Conservation (phyloP, 2,888 invertebrate genomes). For the Cheilosia soror region DNA sequence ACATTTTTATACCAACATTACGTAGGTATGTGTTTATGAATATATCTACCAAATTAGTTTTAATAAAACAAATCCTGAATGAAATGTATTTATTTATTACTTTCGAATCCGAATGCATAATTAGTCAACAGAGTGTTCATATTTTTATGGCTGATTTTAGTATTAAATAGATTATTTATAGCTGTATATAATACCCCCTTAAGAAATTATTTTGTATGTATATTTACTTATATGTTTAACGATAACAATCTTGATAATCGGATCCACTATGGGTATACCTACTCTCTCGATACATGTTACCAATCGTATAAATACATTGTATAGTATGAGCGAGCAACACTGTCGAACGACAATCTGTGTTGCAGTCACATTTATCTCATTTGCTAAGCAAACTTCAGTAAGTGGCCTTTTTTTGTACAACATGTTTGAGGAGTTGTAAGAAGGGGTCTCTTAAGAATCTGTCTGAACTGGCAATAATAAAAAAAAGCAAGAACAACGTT, state of each 20-base stretch:
- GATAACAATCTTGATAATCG: conserved; percentile 22
- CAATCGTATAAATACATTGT: too few species aligned
- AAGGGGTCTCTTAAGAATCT: background rate
- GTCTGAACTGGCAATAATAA: conserved; percentile 4
- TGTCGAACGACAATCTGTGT: background rate
- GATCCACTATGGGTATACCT: background rate
- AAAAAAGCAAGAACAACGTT: background rate
- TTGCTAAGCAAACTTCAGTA: conserved; percentile 4
- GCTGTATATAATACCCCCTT: background rate
- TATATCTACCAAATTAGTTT: conserved; percentile 6
- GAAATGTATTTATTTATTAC: background rate
- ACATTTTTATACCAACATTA: background rate
- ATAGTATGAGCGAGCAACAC: background rate
- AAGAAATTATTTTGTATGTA: background rate
- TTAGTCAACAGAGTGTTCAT: conserved; percentile 6
- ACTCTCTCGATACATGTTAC: conserved; percentile 12
- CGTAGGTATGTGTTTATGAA: conserved; percentile 5
- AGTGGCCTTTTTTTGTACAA: conserved; percentile 17
- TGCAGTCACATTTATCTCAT: conserved; percentile 19
- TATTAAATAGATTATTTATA: background rate
- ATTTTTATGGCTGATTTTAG: conserved; percentile 9
- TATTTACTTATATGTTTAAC: conserved; percentile 9
- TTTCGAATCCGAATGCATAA: conserved; percentile 22
- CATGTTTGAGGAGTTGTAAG: background rate
- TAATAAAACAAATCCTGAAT: background rate